Percentiles rank a stretch among this genome's conserved stretches.
These are phyloP conservation scores for Cephus rjabovi DNA, from an alignment of 2,888 invertebrate species.

Conservation along the genomic window DNA sequence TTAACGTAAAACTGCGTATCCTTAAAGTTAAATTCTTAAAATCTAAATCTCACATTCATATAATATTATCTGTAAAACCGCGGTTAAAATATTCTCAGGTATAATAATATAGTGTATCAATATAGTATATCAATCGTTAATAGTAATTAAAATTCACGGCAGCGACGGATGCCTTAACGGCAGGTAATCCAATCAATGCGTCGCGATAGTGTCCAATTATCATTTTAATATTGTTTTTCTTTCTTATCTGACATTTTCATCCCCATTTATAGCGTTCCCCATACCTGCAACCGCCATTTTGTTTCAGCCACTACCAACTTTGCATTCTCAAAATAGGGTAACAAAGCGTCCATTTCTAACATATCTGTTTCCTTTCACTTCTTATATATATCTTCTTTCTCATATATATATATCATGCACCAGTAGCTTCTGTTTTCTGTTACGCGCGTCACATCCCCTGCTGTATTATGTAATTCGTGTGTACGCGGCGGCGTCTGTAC, in stretches of 20 bases:
- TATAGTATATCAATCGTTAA: conserved; percentile 41
- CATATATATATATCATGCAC: conserved; percentile 25
- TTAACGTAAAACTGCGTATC: conserved; percentile 27
- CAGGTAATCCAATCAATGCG: background rate
- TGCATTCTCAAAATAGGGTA: too few relatives aligned
- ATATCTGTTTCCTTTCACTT: background rate
- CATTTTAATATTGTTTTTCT: background rate
- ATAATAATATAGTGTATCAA: conserved; percentile 40
- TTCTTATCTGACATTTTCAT: background rate
- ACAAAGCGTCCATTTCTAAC: too few relatives aligned
- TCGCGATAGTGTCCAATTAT: background rate
- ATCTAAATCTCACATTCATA: conserved; percentile 57
- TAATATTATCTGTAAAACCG: conserved; percentile 59
- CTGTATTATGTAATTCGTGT: background rate
- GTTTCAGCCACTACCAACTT: background rate
- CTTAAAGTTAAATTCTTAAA: conserved; percentile 40
- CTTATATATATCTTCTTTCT: background rate
- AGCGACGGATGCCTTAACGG: background rate
- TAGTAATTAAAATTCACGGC: conserved; percentile 52
- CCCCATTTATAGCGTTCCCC: background rate
- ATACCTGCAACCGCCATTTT: background rate
- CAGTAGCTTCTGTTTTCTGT: conserved; percentile 15
- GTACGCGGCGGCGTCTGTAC: background rate
- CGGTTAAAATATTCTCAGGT: conserved; percentile 60
- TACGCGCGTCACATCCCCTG: background rate